Evolutionary conservation across 2,888 invertebrate genomes (phyloP).

Genomic region (Monoplex corrugatus): DNA sequence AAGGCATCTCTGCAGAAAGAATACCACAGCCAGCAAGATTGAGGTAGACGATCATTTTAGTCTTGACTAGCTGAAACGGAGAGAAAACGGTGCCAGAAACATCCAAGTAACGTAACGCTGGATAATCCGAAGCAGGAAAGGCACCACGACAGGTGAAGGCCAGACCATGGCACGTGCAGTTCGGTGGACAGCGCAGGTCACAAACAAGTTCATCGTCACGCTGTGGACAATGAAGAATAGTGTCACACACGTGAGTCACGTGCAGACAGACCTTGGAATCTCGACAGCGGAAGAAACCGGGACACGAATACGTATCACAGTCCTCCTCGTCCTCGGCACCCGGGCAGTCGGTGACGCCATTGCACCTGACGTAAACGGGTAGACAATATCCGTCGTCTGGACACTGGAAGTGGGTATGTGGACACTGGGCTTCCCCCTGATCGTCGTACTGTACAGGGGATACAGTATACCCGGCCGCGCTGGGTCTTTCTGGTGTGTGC

Average conservation of each 20-base stretch:
- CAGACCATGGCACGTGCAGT: neutral
- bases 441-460: too few species aligned
- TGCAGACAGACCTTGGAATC: neutral
- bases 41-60: neutral
- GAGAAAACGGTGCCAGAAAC: neutral
- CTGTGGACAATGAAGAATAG: neutral
- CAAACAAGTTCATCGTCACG: constrained; percentile 5
- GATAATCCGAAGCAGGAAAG: neutral
- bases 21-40: neutral
- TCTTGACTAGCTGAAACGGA: neutral
- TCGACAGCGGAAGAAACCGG: neutral
- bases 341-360: neutral
- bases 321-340: neutral
- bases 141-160: neutral
- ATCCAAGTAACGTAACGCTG: neutral
- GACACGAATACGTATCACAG: neutral
- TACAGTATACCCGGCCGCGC: too few species aligned
- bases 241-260: neutral
- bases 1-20: neutral
- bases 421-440: too few species aligned
- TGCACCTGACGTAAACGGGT: neutral
- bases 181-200: neutral
- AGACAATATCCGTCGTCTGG: neutral
- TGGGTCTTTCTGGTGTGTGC: too few species aligned
- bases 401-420: neutral